These are phyloP conservation scores for Oncopodura yosiiana DNA, from an alignment of 1,140 invertebrate genomes.

Conservation along the genomic window DNA sequence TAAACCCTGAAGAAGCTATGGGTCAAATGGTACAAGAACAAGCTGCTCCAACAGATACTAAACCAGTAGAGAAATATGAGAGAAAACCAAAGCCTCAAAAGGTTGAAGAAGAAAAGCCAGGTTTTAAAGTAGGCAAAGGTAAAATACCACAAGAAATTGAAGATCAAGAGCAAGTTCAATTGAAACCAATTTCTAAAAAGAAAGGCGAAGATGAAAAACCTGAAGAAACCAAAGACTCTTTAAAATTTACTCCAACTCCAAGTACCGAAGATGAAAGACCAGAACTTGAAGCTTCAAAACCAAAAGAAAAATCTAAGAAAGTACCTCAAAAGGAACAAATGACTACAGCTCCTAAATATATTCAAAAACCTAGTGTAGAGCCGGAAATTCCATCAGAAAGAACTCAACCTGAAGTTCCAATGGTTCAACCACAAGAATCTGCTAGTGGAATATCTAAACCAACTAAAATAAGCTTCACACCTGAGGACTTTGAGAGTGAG, in stretches of 20 bases:
- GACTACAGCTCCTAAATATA: no score
- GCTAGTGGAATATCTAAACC: no score
- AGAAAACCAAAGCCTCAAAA: neutral
- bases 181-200: constrained; percentile 4
- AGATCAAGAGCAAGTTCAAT: neutral
- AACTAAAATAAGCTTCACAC: no score
- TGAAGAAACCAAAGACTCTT: neutral
- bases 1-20: neutral
- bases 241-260: constrained; percentile 4
- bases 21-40: neutral
- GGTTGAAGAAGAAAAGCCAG: neutral
- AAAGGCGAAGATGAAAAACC: neutral
- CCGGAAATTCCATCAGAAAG: no score
- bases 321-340: no score
- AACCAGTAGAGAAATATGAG: neutral
- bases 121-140: neutral
- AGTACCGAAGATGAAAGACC: neutral
- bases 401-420: no score
- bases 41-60: neutral
- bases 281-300: neutral
- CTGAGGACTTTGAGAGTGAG: no score
- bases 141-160: neutral
- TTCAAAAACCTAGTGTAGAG: no score
- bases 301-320: neutral
- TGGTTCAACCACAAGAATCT: no score